phyloP scores from a whole-genome alignment of 2,113 vertebrate species.

The Gallinago jamesoni region DNA sequence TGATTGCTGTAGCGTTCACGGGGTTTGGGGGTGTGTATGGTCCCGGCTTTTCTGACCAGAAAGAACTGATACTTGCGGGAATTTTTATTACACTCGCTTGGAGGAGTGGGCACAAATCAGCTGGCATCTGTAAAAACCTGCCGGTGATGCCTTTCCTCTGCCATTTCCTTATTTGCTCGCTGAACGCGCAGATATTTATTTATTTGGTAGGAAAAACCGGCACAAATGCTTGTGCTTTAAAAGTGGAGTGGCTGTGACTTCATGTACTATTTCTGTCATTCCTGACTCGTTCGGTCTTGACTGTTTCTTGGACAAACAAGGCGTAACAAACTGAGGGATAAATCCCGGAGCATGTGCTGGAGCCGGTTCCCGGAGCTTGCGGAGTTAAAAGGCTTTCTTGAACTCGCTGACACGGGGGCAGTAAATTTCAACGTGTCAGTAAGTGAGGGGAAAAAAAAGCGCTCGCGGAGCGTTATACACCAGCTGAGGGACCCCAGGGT shows the following conservation, averaged over 20 bases:
- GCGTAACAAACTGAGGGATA: background rate
- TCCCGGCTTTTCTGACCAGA: background rate
- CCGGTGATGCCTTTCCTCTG: background rate
- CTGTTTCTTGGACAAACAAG: constrained; percentile 57
- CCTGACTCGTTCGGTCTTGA: constrained; percentile 35
- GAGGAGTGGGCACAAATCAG: background rate
- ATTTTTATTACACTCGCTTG: background rate
- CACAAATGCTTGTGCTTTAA: constrained; percentile 31
- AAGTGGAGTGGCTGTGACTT: constrained; percentile 50
- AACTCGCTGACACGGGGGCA: constrained; percentile 40
- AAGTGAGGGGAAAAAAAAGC: background rate
- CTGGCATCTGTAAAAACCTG: background rate
- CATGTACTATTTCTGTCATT: constrained; percentile 63
- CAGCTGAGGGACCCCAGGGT: background rate
- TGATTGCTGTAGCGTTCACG: background rate
- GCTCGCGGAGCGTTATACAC: background rate
- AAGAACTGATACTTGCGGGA: background rate
- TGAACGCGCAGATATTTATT: background rate
- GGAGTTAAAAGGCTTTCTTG: constrained; percentile 62
- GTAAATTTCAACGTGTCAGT: constrained; percentile 51
- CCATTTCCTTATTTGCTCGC: constrained; percentile 27
- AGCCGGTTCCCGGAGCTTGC: background rate
- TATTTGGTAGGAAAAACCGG: constrained; percentile 7
- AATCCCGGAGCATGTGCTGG: constrained; percentile 26
- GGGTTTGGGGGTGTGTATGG: background rate